Percentiles rank a stretch among this genome's conserved stretches.
phyloP scores from a whole-genome alignment of 2,113 vertebrate genomes.

The Silurus glanis region DNA sequence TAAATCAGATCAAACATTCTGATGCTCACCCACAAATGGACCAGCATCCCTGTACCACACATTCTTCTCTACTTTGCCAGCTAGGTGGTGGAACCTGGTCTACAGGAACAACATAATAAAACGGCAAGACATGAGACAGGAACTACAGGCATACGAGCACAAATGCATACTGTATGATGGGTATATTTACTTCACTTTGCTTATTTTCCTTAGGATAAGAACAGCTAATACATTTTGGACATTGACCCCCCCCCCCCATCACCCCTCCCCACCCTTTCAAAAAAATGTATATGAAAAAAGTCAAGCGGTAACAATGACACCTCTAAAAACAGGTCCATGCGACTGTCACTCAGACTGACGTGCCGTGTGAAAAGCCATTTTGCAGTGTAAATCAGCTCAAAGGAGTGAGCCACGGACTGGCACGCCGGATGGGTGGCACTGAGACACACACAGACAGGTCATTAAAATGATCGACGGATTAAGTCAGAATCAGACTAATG shows the following conservation, averaged over 20 bases:
- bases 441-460: constrained; percentile 61
- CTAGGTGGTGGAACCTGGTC: neutral
- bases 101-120: neutral
- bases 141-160: neutral
- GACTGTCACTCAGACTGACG: constrained; percentile 41
- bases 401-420: constrained; percentile 53
- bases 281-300: neutral
- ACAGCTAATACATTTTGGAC: neutral
- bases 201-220: neutral
- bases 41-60: too few species aligned
- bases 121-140: neutral
- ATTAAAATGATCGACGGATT: constrained; percentile 64
- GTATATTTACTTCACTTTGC: neutral
- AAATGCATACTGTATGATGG: constrained; percentile 2
- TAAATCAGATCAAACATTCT: too few species aligned
- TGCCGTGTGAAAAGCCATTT: constrained; percentile 45
- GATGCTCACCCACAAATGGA: too few species aligned
- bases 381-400: constrained; percentile 54
- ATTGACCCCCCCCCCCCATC: too few species aligned
- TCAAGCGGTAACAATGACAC: constrained; percentile 14
- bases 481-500: constrained; percentile 49
- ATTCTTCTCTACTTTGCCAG: too few species aligned
- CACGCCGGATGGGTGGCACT: constrained; percentile 62
- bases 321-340: constrained; percentile 29
- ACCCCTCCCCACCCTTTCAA: too few species aligned